phyloP scores from a whole-genome alignment of 2,888 invertebrate genomes.

The Zygaena filipendulae region DNA sequence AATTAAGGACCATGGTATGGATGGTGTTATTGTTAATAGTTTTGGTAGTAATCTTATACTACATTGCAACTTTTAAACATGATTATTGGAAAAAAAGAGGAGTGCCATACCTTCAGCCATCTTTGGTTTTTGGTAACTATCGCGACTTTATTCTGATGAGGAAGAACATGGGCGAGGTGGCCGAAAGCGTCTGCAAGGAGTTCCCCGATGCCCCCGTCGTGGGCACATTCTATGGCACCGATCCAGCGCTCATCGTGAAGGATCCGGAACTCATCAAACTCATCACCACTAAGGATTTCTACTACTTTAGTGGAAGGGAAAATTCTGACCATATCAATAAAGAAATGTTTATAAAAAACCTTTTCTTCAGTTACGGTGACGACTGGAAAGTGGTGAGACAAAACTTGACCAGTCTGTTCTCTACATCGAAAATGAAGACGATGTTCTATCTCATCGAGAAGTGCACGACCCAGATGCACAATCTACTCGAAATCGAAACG shows the following conservation, averaged over 20 bases:
- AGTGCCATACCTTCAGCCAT: constrained; percentile 26
- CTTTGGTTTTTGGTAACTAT: constrained; percentile 37
- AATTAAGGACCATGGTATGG: no score
- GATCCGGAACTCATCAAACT: constrained; percentile 36
- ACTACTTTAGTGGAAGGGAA: constrained; percentile 39
- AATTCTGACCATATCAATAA: constrained; percentile 24
- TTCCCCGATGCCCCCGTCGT: constrained; percentile 33
- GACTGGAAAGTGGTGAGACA: constrained; percentile 41
- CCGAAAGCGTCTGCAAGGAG: constrained; percentile 26
- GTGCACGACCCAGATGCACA: constrained; percentile 26
- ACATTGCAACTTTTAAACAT: no score
- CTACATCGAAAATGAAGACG: constrained; percentile 42
- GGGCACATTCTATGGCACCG: constrained; percentile 39
- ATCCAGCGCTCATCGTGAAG: constrained; percentile 36
- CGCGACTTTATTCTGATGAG: constrained; percentile 26
- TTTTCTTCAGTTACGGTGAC: constrained; percentile 36
- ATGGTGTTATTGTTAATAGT: no score
- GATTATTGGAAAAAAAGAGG: constrained; percentile 34
- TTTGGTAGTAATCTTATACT: no score
- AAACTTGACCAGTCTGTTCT: constrained; percentile 38
- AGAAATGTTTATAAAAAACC: constrained; percentile 27
- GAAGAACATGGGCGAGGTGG: constrained; percentile 20
- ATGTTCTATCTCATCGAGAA: constrained; percentile 42
- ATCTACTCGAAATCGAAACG: constrained; percentile 21
- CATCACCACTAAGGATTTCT: constrained; percentile 37